A percentile compares a stretch with the other conserved stretches of the same genome.
phyloP scores from a whole-genome alignment of 1,140 invertebrate species.

The Drosophila melanogaster region Release_6_plus_ISO1_MT NC_004354.4:4459001-4459500 shows the following conservation, averaged over 20 bases:
- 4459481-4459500: background rate
- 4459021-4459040: slow-evolving; percentile 38
- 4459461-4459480: slow-evolving; percentile 9
- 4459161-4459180: slow-evolving; percentile 10
- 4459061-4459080: slow-evolving; percentile 46
- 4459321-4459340: slow-evolving; percentile 60
- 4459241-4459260: slow-evolving; percentile 9
- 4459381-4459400: slow-evolving; percentile 9
- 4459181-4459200: slow-evolving; percentile 59
- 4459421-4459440: slow-evolving; percentile 49
- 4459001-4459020: slow-evolving; percentile 35
- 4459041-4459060: slow-evolving; percentile 38
- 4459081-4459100: slow-evolving; percentile 78
- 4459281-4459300: slow-evolving; percentile 76
- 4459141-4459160: too few species aligned
- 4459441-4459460: slow-evolving; percentile 7
- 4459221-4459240: background rate
- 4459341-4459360: slow-evolving; percentile 28
- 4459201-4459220: slow-evolving; percentile 12
- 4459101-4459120: slow-evolving; percentile 62
- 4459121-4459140: slow-evolving; percentile 4
- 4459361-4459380: slow-evolving; percentile 23
- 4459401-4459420: slow-evolving; percentile 1
- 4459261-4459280: slow-evolving; percentile 44
- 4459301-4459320: slow-evolving; percentile 72